Conservation (phyloP, 2,888 invertebrate genomes). For the Pristionchus maxplancki region DNA sequence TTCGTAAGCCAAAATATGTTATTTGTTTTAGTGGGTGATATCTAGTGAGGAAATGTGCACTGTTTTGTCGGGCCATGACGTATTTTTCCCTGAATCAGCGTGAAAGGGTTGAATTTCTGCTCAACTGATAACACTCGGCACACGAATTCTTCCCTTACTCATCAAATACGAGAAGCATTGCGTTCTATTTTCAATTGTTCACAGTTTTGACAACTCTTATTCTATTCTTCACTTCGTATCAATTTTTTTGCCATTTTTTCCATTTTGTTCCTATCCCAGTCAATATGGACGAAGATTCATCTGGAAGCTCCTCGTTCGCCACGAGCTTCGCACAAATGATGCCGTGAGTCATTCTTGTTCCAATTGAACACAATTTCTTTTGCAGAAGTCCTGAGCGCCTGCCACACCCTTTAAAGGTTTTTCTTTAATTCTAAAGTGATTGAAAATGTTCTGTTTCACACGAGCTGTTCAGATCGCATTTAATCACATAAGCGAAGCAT, state of each 20-base stretch:
- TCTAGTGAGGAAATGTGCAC: too few relatives aligned
- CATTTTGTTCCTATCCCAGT: not conserved
- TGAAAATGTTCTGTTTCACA: too few relatives aligned
- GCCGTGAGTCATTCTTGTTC: not conserved
- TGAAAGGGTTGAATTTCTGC: not conserved
- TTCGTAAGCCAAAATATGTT: too few relatives aligned
- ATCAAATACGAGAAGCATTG: not conserved
- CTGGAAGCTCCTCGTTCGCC: not conserved
- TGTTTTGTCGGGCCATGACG: too few relatives aligned
- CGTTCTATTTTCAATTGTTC: too few relatives aligned
- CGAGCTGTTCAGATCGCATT: not conserved
- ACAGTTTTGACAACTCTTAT: not conserved
- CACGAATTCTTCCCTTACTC: conserved; percentile 1
- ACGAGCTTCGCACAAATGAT: not conserved
- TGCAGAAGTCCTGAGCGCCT: not conserved
- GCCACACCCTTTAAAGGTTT: not conserved
- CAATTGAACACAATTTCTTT: not conserved
- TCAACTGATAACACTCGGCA: not conserved
- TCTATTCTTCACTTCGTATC: not conserved
- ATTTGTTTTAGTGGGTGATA: too few relatives aligned
- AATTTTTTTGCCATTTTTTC: too few relatives aligned
- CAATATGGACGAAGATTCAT: not conserved
- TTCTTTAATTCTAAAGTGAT: not conserved
- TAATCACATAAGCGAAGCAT: not conserved
- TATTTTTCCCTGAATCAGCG: not conserved